Conservation (phyloP, 2,797 vertebrate species). For the Poecile montanus region DNA sequence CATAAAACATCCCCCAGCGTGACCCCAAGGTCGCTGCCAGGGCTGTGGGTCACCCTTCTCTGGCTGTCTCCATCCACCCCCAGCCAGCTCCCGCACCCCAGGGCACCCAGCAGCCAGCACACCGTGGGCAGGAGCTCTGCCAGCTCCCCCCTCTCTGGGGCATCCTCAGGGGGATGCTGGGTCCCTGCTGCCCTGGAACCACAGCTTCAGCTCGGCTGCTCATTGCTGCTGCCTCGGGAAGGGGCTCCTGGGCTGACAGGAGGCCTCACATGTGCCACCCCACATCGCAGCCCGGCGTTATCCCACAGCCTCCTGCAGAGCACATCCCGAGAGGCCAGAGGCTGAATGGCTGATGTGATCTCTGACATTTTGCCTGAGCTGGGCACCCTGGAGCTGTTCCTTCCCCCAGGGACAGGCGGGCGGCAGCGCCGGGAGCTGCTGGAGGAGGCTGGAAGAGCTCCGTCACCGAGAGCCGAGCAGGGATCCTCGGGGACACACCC, state of each 20-base stretch:
- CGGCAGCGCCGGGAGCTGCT: not conserved
- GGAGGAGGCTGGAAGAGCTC: not conserved
- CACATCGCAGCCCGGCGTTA: not conserved
- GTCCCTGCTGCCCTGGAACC: not conserved
- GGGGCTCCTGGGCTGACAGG: fast-evolving
- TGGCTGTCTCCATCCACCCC: not conserved
- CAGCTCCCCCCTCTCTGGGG: not conserved
- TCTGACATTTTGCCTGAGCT: not conserved
- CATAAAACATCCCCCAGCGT: not conserved
- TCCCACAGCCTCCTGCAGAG: not conserved
- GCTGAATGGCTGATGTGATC: not conserved
- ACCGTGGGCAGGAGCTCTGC: not conserved
- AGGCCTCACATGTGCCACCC: not conserved
- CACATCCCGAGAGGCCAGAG: not conserved
- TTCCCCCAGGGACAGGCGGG: not conserved
- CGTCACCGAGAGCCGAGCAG: not conserved
- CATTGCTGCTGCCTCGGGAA: not conserved
- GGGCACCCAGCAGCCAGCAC: not conserved
- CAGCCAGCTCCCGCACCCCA: fast-evolving
- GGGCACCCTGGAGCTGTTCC: not conserved
- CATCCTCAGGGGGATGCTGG: not conserved
- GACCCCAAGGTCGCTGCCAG: not conserved
- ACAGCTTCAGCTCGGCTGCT: not conserved
- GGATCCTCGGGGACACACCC: not conserved
- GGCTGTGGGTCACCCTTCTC: not conserved